Conservation (phyloP, 2,888 invertebrate species). For the Bombylius major region DNA sequence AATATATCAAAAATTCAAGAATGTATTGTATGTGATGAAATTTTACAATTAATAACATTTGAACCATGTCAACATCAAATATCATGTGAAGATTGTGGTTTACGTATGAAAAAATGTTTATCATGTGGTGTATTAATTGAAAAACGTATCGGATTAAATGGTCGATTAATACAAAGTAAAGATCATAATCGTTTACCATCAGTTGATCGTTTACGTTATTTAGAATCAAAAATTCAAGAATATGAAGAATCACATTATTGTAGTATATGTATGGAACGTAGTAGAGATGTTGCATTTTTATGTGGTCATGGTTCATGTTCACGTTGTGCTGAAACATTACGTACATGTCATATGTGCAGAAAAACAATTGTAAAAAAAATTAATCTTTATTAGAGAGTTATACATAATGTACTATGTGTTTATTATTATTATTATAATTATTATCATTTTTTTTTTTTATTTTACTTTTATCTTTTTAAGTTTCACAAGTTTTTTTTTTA, state of each 20-base stretch:
- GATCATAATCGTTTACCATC: conserved; percentile 44
- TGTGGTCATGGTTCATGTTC: conserved; percentile 80
- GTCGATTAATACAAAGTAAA: conserved; percentile 37
- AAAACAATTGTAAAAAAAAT: conserved; percentile 37
- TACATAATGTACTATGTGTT: too few relatives aligned
- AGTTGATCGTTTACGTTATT: conserved; percentile 48
- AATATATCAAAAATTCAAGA: conserved; percentile 38
- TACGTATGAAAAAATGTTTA: conserved; percentile 65
- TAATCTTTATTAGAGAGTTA: conserved; percentile 32
- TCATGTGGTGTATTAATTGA: conserved; percentile 50
- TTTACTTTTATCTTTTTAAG: too few relatives aligned
- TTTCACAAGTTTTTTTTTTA: too few relatives aligned
- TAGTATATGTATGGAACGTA: conserved; percentile 77
- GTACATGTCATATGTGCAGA: conserved; percentile 67
- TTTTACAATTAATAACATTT: conserved; percentile 49
- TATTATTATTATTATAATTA: too few relatives aligned
- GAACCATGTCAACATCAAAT: conserved; percentile 64
- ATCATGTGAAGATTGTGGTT: conserved; percentile 61
- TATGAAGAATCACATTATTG: conserved; percentile 78
- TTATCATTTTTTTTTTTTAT: too few relatives aligned
- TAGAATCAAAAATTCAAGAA: conserved; percentile 70
- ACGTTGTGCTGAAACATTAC: conserved; percentile 65
- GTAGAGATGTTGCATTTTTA: conserved; percentile 70
- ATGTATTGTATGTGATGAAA: conserved; percentile 61
- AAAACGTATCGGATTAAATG: conserved; percentile 42